Conservation (phyloP, 2,113 vertebrate species). For the Sminthopsis crassicaudata region DNA sequence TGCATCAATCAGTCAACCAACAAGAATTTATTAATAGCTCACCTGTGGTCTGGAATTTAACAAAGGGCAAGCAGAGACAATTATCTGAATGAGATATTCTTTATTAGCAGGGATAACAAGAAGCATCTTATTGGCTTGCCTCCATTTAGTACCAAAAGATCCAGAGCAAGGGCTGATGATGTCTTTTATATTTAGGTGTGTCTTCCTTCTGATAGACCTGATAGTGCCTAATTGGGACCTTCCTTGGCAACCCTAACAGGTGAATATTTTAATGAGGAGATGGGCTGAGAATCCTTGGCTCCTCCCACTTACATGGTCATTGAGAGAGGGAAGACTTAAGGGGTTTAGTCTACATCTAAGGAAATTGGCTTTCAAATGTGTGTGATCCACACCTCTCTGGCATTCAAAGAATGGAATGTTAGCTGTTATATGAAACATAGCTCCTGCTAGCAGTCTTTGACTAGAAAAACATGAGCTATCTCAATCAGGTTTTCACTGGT, state of each 20-base stretch:
- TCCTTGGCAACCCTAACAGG: neutral
- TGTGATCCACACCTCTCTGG: neutral
- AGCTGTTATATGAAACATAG: neutral
- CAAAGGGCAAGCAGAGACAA: neutral
- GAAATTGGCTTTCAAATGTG: neutral
- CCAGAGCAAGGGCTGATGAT: neutral
- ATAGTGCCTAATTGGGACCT: neutral
- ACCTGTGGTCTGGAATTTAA: neutral
- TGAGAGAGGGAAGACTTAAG: neutral
- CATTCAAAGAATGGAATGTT: neutral
- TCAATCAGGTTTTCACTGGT: too few species aligned
- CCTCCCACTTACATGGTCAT: neutral
- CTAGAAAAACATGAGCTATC: too few species aligned
- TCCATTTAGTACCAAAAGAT: neutral
- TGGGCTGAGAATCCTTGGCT: neutral
- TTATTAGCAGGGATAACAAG: neutral
- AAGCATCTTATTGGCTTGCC: neutral
- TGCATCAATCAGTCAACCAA: neutral
- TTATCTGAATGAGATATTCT: neutral
- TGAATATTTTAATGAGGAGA: neutral
- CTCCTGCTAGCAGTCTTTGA: neutral
- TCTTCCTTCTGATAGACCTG: too few species aligned
- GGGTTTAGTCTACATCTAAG: neutral
- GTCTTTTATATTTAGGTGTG: neutral
- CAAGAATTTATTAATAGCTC: neutral